These are phyloP conservation scores for Panthera leo DNA, from an alignment of 2,113 vertebrate genomes.

Conservation along the genomic window DNA sequence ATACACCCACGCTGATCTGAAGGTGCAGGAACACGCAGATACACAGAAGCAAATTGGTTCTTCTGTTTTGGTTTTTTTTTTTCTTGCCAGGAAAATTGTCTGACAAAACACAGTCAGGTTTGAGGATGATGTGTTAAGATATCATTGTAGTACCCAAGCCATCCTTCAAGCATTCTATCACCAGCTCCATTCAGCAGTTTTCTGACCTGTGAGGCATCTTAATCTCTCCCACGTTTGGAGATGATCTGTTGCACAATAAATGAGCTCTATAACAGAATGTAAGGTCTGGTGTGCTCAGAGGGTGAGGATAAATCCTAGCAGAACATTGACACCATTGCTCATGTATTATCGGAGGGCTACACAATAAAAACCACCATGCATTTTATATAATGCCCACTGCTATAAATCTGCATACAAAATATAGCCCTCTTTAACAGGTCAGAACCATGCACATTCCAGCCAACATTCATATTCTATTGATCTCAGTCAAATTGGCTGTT, in stretches of 20 bases:
- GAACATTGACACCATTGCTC: background rate
- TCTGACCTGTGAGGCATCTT: conserved; percentile 11
- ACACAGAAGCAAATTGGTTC: background rate
- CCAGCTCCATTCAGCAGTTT: background rate
- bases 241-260: background rate
- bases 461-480: background rate
- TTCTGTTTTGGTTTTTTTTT: background rate
- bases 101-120: conserved; percentile 13
- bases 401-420: background rate
- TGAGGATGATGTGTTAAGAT: background rate
- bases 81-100: background rate
- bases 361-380: background rate
- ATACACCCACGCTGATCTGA: background rate
- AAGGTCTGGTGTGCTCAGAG: background rate
- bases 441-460: background rate
- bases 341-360: background rate
- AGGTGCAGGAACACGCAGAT: background rate
- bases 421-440: background rate
- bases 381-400: background rate
- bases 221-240: background rate
- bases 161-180: conserved; percentile 34
- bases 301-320: conserved; percentile 29
- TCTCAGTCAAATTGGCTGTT: background rate
- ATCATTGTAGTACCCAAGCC: background rate
- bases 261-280: background rate